A percentile compares a stretch with the other conserved stretches of the same genome.
phyloP scores from a whole-genome alignment of 2,888 invertebrate species.

The Heteromurus nitidus region DNA sequence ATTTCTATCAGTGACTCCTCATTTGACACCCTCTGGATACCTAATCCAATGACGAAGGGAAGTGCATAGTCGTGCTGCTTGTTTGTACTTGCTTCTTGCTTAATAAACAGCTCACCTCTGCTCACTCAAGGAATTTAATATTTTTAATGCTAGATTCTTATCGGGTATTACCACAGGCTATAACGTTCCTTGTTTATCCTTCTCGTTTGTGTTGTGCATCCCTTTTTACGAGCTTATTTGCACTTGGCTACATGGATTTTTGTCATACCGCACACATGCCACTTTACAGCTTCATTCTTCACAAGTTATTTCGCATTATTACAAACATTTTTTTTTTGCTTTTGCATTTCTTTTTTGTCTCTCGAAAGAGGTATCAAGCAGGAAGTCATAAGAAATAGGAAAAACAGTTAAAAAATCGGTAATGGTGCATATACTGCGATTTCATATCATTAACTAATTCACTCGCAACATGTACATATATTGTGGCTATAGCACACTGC shows the following conservation, averaged over 20 bases:
- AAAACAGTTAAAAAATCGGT: slow-evolving; percentile 15
- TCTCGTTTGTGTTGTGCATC: not conserved
- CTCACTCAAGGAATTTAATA: not conserved
- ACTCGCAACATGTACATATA: not conserved
- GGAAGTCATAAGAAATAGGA: slow-evolving; percentile 20
- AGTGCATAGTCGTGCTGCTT: not conserved
- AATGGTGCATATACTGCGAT: slow-evolving; percentile 25
- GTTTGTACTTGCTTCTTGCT: not conserved
- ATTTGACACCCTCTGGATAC: slow-evolving; percentile 23
- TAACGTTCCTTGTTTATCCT: slow-evolving; percentile 9
- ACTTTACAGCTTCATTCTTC: not conserved
- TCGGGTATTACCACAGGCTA: slow-evolving; percentile 1
- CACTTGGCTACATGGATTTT: slow-evolving; percentile 4
- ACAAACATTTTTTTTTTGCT: slow-evolving; percentile 9
- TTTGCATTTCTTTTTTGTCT: too few species aligned
- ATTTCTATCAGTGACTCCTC: not conserved
- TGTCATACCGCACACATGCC: not conserved
- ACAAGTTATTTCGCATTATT: not conserved
- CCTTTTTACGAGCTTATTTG: not conserved
- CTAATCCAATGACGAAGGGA: not conserved
- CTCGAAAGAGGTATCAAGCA: not conserved
- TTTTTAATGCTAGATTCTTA: slow-evolving; percentile 17
- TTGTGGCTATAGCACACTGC: not conserved
- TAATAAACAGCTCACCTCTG: slow-evolving; percentile 4
- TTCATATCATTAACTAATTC: slow-evolving; percentile 20